Base-by-base conservation (phyloP, 2,113 vertebrate species). In the Cephalopholis sonnerati region DNA sequence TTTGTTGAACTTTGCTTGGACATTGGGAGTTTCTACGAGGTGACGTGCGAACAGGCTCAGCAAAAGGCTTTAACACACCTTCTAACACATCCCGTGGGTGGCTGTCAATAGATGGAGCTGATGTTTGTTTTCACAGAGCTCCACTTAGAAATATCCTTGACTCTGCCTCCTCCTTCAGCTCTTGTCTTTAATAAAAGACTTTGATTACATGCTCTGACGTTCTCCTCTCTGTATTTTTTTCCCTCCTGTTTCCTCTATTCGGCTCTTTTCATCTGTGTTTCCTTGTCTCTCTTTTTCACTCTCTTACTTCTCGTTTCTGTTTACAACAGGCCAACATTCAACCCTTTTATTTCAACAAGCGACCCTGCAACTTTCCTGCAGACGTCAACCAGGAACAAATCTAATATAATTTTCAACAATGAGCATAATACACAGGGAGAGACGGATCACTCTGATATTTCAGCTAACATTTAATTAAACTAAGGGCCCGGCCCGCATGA, bases 391-490 rank as follows among this genome's bases (percentile, higher is more conserved):
- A 24, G 58, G 61, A 82, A 76, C 57, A 75, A 82, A 83, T 76
- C 68, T 68, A 83, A 78, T 82, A 63, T 41, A 16, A 59, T 84
- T 79, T 78, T 41, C 70, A 74, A 86, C 83, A 90, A 89, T 85
- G 57, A 89, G 32, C 76, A 81, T 85, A 87, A 86, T 66, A 50
- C 29, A 75, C 85, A 74, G 55, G 75, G 63, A 79, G 65, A 86
- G 70, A 85, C 70, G 65, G 82, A 89, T 88, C 46, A 46, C 59
- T 83, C 77, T 87, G 86, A 94, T 93, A 90, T 94, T 86, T 85
- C 81, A 89, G 84, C 85, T 85, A 64, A 81, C 87, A 91, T 95
- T 94, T 94, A 89, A 95, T 95, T 93, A 91, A 92, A 92, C 66
- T 73, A 73, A 74, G 65, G 73, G 36, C 81, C 32, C 13, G 77